Evolutionary conservation across 2,797 vertebrate genomes (phyloP).

Genomic region (Rhinogobio ventralis): DNA sequence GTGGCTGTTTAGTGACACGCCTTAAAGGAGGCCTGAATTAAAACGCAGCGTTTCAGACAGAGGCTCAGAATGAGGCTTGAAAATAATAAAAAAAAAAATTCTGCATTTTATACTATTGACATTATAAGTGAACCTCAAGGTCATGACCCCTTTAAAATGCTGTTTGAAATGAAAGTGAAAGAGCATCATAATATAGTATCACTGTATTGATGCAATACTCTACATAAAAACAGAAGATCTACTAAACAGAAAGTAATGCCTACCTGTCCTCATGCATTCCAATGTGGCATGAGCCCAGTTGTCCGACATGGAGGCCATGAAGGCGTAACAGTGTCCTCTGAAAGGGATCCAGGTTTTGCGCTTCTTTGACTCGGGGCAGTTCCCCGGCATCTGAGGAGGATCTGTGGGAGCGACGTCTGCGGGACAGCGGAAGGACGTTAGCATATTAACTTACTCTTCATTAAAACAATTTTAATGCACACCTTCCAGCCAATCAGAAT

Average conservation of each 20-base stretch:
- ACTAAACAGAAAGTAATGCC: background rate
- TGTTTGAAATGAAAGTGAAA: background rate
- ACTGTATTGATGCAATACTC: background rate
- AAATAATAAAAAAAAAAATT: no score
- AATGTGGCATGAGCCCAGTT: slow-evolving; percentile 90
- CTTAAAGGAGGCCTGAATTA: no score
- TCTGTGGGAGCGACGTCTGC: slow-evolving; percentile 85
- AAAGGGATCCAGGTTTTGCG: slow-evolving; percentile 88
- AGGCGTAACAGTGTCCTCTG: slow-evolving; percentile 87
- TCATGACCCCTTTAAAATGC: background rate
- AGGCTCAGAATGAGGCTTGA: no score
- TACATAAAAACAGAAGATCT: background rate
- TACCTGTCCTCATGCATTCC: slow-evolving; percentile 88
- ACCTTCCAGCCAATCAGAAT: background rate
- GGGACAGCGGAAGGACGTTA: background rate
- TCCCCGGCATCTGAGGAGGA: slow-evolving; percentile 88
- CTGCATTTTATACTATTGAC: no score
- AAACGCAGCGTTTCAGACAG: no score
- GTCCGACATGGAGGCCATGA: slow-evolving; percentile 74
- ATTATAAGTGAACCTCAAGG: no score
- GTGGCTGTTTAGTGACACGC: no score
- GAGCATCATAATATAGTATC: background rate
- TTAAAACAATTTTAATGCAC: background rate
- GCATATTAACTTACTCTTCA: background rate
- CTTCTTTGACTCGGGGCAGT: slow-evolving; percentile 84